These are phyloP conservation scores for Drosophila histrio DNA, from an alignment of 2,888 invertebrate genomes.

Conservation along the genomic window DNA sequence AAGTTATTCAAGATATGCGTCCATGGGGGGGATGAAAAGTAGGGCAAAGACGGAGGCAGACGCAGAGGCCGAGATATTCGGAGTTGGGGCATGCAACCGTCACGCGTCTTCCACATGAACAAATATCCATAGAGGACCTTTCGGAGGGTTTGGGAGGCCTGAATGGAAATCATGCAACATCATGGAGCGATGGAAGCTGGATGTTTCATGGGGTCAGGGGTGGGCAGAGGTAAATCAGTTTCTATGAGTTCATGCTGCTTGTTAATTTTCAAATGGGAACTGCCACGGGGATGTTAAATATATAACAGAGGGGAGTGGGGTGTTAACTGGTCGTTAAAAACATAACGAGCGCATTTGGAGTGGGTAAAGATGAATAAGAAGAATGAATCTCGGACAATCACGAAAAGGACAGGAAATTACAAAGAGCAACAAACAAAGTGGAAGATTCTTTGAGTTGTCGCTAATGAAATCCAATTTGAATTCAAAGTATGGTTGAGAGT, in stretches of 20 bases:
- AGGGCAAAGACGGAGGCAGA: neutral
- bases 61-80: neutral
- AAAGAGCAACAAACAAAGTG: conserved; percentile 51
- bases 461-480: conserved; percentile 58
- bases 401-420: conserved; percentile 28
- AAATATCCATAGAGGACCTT: conserved; percentile 35
- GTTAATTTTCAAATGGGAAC: conserved; percentile 48
- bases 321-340: conserved; percentile 64
- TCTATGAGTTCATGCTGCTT: conserved; percentile 55
- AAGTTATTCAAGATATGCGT: conserved; percentile 49
- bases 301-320: conserved; percentile 10
- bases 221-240: conserved; percentile 18
- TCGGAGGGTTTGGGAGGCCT: conserved; percentile 2
- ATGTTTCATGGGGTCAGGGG: neutral
- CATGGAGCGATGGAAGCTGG: conserved; percentile 33
- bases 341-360: conserved; percentile 39
- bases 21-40: neutral
- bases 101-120: conserved; percentile 60
- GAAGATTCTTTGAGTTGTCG: conserved; percentile 50
- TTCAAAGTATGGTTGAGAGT: neutral
- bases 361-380: neutral
- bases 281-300: conserved; percentile 13
- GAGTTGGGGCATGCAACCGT: conserved; percentile 36
- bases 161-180: conserved; percentile 55
- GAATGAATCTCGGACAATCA: conserved; percentile 20